Base-by-base conservation (phyloP, 2,888 invertebrate genomes). In the Aleiodes testaceus region DNA sequence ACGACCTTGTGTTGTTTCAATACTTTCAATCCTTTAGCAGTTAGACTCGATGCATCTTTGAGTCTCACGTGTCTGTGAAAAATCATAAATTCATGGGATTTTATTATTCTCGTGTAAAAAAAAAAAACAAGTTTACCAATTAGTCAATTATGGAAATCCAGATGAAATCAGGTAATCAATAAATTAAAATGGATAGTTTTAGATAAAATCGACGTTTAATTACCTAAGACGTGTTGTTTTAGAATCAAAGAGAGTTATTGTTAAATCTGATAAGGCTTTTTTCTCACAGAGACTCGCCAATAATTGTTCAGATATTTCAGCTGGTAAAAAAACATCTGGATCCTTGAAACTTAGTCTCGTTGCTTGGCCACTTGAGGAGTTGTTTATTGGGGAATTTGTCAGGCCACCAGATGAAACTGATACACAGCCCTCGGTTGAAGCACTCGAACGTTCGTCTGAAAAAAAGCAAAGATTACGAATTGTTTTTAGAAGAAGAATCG, bases 1-100 rank as follows among this genome's bases (percentile, higher is more conserved):
- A 88, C 86, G 69, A 93, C 89, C 84, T 91, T 91, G 84, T 93
- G 93, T 70, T 90, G 89, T 76, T 89, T 89, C 55, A 93, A 86
- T 66, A 91, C 88, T 75, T 90, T 89, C 67, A 93, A 85, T 14
- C 92, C 93, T 78, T 89, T 89, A 18, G 88, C 88, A 0, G 91
- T 89, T 14, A 93, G 86, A 68, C 88, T 88, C n/a, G 88, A 87
- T 63, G 91, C 91, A 84, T 92, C 90, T 80, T 89, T 89, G 76
- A 93, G 88, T 76, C 88, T 88, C 0, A 93, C 91, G 61, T 89
- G 88, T 77, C 89, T 89, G 75, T 44, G 83, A 85, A 73, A 45
- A 14, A 26, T 49, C 4, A 44, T n/a, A 45, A n/a, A 71, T 47
- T 36, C 9, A 45, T 44, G 14, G 1, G 53, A 55, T 66, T 44